Conservation (phyloP, 2,888 invertebrate genomes). For the Diloba caeruleocephala region DNA sequence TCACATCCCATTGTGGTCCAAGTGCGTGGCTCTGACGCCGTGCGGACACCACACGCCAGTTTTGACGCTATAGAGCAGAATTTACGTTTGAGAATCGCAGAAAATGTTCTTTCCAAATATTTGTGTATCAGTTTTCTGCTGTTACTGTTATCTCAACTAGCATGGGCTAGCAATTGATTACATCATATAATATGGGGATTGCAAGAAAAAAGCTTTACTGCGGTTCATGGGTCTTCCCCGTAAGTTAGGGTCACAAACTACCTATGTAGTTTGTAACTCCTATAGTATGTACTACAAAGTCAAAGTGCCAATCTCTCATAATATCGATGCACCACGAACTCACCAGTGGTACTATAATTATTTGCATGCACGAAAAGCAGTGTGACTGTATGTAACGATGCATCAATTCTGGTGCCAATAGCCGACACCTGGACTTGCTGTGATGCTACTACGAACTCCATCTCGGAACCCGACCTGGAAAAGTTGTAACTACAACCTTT, state of each 20-base stretch:
- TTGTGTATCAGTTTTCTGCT: too few species aligned
- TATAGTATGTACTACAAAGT: too few species aligned
- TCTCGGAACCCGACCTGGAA: slow-evolving; percentile 86
- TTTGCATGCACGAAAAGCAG: slow-evolving; percentile 77
- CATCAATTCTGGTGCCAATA: slow-evolving; percentile 70
- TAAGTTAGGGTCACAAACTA: too few species aligned
- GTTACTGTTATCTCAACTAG: too few species aligned
- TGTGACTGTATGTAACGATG: slow-evolving; percentile 75
- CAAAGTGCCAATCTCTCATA: too few species aligned
- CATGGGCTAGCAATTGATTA: too few species aligned
- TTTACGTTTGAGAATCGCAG: too few species aligned
- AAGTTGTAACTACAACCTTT: slow-evolving; percentile 67
- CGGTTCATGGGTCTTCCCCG: too few species aligned
- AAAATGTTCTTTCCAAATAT: too few species aligned
- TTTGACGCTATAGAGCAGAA: slow-evolving; percentile 67
- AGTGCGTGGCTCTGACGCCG: slow-evolving; percentile 81
- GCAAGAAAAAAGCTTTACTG: too few species aligned
- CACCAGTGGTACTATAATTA: slow-evolving; percentile 81
- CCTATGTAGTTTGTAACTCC: too few species aligned
- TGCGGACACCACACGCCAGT: slow-evolving; percentile 80
- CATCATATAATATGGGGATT: too few species aligned
- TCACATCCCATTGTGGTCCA: slow-evolving; percentile 82
- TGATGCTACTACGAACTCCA: slow-evolving; percentile 79
- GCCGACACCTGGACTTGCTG: slow-evolving; percentile 74
- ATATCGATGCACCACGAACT: slow-evolving; percentile 39